Base-by-base conservation (phyloP, 2,797 vertebrate species). In the Typhlichthys subterraneus region DNA sequence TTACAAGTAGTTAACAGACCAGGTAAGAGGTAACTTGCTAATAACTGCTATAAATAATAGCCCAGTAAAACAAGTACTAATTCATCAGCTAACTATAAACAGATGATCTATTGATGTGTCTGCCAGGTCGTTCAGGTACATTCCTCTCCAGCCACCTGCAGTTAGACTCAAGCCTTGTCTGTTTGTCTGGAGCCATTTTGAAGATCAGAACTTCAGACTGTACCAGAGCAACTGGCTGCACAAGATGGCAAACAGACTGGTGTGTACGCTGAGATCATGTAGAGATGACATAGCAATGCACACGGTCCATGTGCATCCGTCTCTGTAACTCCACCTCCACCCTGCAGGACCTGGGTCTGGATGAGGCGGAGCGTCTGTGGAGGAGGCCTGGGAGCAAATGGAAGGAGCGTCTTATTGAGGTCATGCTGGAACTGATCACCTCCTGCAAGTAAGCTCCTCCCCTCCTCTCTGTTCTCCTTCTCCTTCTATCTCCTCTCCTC, bases 141-240 rank as follows among this genome's bases (percentile, higher is more conserved):
- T 98, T 75, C 91, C 93, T 6, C 88, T 96, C 52, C 79, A 49
- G 2, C 90, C 91, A 0, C 85, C 73, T 1, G 58, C 64, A 2
- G 33, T 53, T 5, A 82, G 57, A 67, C 85, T 82, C 46, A 99
- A 97, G 61, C 96, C 95, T 0, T 98, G 96, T 0, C 61, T 95
- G 50, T 91, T 83, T 0, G 73, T 98, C 42, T 95, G 96, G 96
- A 94, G 90, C 84, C 87, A 88, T 81, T 97, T 94, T 89, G 95
- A 98, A 76, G 94, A 99, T 79, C 94, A 98, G 69, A 87, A 87
- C n/a, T 97, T 96, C 89, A 93, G 95, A 49, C 89, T 96, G 47
- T 89, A 89, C 79, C 93, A 93, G 84, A 92, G 91, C 62, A 98
- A 98, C 87, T 92, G 94, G 86, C 89, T 98, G 65, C 82, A 71